Percentiles rank a stretch among this genome's conserved stretches.
These are phyloP conservation scores for Drosophila borborema DNA, from an alignment of 2,888 invertebrate genomes.

Conservation along the genomic window DNA sequence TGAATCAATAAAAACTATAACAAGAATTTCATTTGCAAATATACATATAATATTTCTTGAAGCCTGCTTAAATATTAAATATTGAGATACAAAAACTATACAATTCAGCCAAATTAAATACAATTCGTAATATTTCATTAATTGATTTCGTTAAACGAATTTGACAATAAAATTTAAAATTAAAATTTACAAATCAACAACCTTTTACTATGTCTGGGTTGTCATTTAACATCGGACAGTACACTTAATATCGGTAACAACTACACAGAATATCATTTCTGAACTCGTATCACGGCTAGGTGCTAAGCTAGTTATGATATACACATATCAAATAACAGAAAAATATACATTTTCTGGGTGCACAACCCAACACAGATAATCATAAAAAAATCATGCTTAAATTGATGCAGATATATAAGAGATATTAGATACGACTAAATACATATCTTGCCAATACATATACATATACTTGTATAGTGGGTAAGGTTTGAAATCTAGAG, in stretches of 20 bases:
- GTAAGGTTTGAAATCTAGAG: constrained; percentile 39
- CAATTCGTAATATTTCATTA: neutral
- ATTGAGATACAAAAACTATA: constrained; percentile 3
- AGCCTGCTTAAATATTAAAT: constrained; percentile 2
- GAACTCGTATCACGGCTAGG: constrained; percentile 39
- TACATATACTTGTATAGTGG: constrained; percentile 18
- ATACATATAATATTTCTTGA: constrained; percentile 7
- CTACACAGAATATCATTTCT: constrained; percentile 33
- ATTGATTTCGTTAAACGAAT: constrained; percentile 24
- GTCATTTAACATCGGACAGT: constrained; percentile 23
- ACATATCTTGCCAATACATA: constrained; percentile 14
- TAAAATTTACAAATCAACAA: constrained; percentile 22
- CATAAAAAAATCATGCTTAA: constrained; percentile 30
- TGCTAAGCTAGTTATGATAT: constrained; percentile 30
- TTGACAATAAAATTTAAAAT: constrained; percentile 14
- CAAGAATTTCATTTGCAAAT: neutral
- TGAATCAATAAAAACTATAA: neutral
- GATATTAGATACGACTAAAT: constrained; percentile 5
- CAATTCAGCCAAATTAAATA: neutral
- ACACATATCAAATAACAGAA: constrained; percentile 41
- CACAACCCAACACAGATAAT: constrained; percentile 34
- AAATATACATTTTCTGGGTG: constrained; percentile 35
- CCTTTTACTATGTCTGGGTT: constrained; percentile 15
- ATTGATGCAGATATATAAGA: constrained; percentile 14
- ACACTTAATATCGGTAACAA: constrained; percentile 31